Base-by-base conservation (phyloP, 2,797 vertebrate species). In the Chaetodon trifasciatus region DNA sequence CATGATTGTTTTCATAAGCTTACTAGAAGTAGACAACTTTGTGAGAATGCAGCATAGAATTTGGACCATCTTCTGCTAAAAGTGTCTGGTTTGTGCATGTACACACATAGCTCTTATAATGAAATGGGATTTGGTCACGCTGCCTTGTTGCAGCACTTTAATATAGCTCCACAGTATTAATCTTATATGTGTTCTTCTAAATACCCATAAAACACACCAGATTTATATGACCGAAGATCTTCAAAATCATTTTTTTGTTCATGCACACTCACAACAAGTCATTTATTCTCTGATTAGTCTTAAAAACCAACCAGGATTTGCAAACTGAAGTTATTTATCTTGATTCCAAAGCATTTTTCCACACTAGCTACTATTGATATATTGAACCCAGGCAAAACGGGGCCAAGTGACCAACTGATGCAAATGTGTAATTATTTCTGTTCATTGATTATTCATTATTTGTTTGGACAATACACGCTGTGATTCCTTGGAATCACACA, bases 11-110 rank as follows among this genome's bases (percentile, higher is more conserved):
- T 68, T 21, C 15, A 12, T 32, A 56, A 82, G n/a, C 55, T 4
- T 6, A 57, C 5, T 12, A 47, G 62, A 74, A 72, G 44, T 21
- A 21, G n/a, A 57, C 6, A 21, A 28, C 64, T 72, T 55, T 47
- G 32, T 71, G 7, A 44, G 53, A 39, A 73, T 84, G 57, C 64
- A 52, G 8, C 60, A 53, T 1, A 47, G 17, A 15, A 49, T 65
- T 37, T 65, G 17, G 44, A 55, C 17, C n/a, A 13, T 60, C 44
- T 66, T 80, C 11, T 74, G 15, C 10, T 39, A 8, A 19, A 69
- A 68, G 55, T 47, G 24, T 57, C 55, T 63, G 35, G 47, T 53
- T 61, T 67, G 52, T 65, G n/a, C 56, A 40, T 61, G 70, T 60
- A 78, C 67, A 64, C 55, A 28, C 8, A 0, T 32, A 39, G 53